These are phyloP conservation scores for Amphiprion ocellaris DNA, from an alignment of 2,113 vertebrate species.

Conservation along the genomic window DNA sequence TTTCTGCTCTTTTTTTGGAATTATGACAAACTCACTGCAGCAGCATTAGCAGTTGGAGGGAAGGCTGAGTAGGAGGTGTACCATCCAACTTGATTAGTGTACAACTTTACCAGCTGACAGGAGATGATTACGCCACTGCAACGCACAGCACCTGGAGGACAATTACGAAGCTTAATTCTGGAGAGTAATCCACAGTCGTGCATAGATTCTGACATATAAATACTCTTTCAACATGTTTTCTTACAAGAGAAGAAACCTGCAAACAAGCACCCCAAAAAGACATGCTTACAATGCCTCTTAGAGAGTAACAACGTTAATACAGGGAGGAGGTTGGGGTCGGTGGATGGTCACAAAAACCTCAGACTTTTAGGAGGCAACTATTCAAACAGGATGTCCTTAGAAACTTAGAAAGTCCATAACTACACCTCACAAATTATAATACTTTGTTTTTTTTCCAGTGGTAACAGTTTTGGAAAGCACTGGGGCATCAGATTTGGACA, in stretches of 20 bases:
- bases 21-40: slow-evolving; percentile 11
- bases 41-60: slow-evolving; percentile 5
- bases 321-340: not conserved
- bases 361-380: too few species aligned
- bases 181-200: not conserved
- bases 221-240: not conserved
- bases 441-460: too few species aligned
- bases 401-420: too few species aligned
- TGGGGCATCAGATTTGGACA: too few species aligned
- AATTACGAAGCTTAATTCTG: slow-evolving; percentile 13
- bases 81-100: slow-evolving; percentile 18
- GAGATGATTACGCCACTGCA: slow-evolving; percentile 9
- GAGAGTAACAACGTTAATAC: not conserved
- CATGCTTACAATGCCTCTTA: too few species aligned
- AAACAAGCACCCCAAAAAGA: too few species aligned
- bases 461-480: too few species aligned
- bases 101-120: slow-evolving; percentile 17
- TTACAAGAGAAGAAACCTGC: too few species aligned
- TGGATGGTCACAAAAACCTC: too few species aligned
- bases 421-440: too few species aligned
- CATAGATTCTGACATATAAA: not conserved
- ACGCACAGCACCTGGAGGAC: slow-evolving; percentile 22
- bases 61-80: not conserved
- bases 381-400: too few species aligned
- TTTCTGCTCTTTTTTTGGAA: slow-evolving; percentile 28